Percentiles rank a stretch among this genome's conserved stretches.
phyloP scores from a whole-genome alignment of 2,888 invertebrate genomes.

The Panorpa germanica region DNA sequence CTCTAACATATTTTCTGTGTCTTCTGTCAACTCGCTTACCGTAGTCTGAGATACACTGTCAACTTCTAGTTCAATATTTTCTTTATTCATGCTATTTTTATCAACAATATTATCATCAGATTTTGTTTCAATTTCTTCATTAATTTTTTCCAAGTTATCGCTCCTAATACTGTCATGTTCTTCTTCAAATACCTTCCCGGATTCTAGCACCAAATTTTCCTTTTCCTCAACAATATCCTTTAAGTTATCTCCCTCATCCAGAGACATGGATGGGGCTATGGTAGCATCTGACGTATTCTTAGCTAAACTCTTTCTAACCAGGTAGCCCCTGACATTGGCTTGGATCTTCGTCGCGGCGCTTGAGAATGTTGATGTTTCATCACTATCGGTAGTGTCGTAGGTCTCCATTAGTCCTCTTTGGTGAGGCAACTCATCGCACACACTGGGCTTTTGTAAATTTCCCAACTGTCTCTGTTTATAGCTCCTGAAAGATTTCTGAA shows the following conservation, averaged over 20 bases:
- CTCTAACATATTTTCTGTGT: not conserved
- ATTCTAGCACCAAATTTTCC: not conserved
- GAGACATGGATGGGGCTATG: no score
- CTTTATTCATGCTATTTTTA: not conserved
- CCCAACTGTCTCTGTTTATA: no score
- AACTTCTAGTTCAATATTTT: not conserved
- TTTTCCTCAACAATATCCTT: not conserved
- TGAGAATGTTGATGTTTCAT: conserved; percentile 22
- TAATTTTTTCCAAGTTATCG: no score
- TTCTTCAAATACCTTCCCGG: no score
- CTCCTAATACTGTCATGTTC: no score
- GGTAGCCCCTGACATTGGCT: conserved; percentile 46
- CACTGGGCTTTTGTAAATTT: no score
- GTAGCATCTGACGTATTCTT: no score
- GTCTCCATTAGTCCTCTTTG: no score
- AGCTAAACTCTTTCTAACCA: conserved; percentile 36
- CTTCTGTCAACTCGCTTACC: not conserved
- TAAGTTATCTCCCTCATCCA: not conserved
- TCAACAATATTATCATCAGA: not conserved
- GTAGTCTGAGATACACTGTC: not conserved
- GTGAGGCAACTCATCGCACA: no score
- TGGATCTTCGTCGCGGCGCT: conserved; percentile 45
- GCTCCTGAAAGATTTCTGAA: no score
- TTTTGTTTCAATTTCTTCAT: not conserved
- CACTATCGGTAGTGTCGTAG: no score